phyloP scores from a whole-genome alignment of 2,797 vertebrate genomes.

The Trichosurus vulpecula region DNA sequence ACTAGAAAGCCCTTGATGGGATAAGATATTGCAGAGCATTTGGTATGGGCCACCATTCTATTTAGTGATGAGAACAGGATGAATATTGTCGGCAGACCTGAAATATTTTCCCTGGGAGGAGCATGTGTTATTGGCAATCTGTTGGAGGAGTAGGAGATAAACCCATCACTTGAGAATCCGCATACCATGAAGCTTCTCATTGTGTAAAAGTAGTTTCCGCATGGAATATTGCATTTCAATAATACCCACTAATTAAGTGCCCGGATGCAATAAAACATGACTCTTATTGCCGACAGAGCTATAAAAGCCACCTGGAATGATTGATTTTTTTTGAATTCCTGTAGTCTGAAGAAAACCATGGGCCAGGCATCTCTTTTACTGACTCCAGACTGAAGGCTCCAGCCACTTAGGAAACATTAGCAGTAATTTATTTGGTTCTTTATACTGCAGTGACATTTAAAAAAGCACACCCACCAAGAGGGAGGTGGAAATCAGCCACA shows the following conservation, averaged over 20 bases:
- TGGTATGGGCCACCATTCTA: slow-evolving; percentile 52
- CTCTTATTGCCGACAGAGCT: slow-evolving; percentile 39
- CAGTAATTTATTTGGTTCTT: slow-evolving; percentile 48
- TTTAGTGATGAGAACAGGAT: slow-evolving; percentile 43
- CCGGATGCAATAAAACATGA: slow-evolving; percentile 56
- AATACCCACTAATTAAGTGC: slow-evolving; percentile 71
- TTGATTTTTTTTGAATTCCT: slow-evolving; percentile 52
- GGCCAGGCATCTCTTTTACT: slow-evolving; percentile 32
- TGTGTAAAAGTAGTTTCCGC: slow-evolving; percentile 70
- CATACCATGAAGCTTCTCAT: slow-evolving; percentile 72
- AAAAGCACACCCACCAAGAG: slow-evolving; percentile 27
- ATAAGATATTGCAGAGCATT: slow-evolving; percentile 25
- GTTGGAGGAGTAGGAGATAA: slow-evolving; percentile 50
- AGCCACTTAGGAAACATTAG: slow-evolving; percentile 46
- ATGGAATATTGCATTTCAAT: slow-evolving; percentile 64
- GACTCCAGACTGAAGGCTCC: slow-evolving; percentile 19
- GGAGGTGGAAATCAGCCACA: slow-evolving; percentile 41
- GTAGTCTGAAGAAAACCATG: slow-evolving; percentile 39
- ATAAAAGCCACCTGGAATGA: slow-evolving; percentile 60
- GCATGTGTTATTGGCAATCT: slow-evolving; percentile 66
- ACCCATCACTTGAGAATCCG: slow-evolving; percentile 53
- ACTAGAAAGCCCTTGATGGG: slow-evolving; percentile 36
- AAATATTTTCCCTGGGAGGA: slow-evolving; percentile 43
- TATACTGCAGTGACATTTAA: slow-evolving; percentile 47
- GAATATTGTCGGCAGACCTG: slow-evolving; percentile 57